Evolutionary conservation across 2,113 vertebrate genomes (phyloP).

Genomic region (Pseudolaguvia tuberculata): DNA sequence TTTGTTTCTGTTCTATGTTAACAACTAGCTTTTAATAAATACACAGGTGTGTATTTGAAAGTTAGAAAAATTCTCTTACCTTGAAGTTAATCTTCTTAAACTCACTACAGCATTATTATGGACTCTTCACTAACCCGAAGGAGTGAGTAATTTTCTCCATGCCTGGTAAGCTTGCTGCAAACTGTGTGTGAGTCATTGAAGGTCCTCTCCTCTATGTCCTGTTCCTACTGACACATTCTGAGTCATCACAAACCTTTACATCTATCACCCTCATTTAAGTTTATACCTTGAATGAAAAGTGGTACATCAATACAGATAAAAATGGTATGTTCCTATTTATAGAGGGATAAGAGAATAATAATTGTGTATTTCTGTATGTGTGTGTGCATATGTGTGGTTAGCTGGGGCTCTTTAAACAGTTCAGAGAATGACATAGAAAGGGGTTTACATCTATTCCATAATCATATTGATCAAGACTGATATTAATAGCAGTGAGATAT

Average conservation of each 20-base stretch:
- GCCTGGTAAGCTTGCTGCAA: not conserved
- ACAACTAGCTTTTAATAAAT: too few relatives aligned
- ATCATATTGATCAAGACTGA: not conserved
- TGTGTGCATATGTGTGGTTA: not conserved
- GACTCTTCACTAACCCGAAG: not conserved
- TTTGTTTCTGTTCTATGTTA: too few relatives aligned
- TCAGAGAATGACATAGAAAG: not conserved
- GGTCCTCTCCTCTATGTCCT: constrained; percentile 1
- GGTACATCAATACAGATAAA: constrained; percentile 4
- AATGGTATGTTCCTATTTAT: not conserved
- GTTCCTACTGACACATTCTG: not conserved
- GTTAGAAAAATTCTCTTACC: not conserved
- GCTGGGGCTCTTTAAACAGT: not conserved
- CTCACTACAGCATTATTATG: too few relatives aligned
- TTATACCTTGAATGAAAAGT: not conserved
- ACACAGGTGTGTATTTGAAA: not conserved
- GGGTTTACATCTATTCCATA: not conserved
- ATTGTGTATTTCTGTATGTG: not conserved
- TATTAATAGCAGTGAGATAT: not conserved
- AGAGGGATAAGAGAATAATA: not conserved
- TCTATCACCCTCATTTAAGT: not conserved
- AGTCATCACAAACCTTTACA: constrained; percentile 11
- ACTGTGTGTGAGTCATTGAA: constrained; percentile 8
- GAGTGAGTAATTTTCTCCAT: constrained; percentile 23
- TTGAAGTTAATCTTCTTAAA: not conserved